Evolutionary conservation across 2,888 invertebrate genomes (phyloP).

Genomic region (Eulithis prunata): DNA sequence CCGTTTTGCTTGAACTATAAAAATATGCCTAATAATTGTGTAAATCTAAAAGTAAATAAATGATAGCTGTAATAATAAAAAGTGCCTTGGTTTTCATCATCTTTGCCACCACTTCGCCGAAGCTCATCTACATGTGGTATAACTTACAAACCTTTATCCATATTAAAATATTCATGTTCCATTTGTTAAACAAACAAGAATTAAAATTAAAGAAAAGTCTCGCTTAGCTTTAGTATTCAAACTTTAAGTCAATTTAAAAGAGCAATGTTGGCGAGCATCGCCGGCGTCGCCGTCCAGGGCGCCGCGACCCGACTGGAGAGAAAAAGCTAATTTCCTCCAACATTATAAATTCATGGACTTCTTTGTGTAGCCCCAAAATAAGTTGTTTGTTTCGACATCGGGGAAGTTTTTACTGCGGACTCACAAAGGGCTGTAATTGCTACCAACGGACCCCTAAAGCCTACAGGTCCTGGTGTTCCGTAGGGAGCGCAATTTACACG

Average conservation of each 20-base stretch:
- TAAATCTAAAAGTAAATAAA: too few relatives aligned
- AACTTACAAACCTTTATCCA: too few relatives aligned
- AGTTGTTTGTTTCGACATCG: slow-evolving; percentile 74
- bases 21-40: too few relatives aligned
- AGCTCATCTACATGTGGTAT: too few relatives aligned
- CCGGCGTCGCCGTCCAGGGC: slow-evolving; percentile 7
- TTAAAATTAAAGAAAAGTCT: slow-evolving; percentile 11
- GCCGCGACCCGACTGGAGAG: slow-evolving; percentile 48
- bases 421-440: slow-evolving; percentile 64
- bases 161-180: too few relatives aligned
- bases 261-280: slow-evolving; percentile 12
- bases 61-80: too few relatives aligned
- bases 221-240: slow-evolving; percentile 11
- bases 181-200: background rate
- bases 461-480: slow-evolving; percentile 42
- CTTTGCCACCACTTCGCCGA: too few relatives aligned
- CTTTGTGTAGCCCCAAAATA: slow-evolving; percentile 73
- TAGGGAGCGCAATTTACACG: slow-evolving; percentile 16
- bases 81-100: too few relatives aligned
- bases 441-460: slow-evolving; percentile 46
- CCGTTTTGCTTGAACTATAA: too few relatives aligned
- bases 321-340: slow-evolving; percentile 76
- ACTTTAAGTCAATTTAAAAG: slow-evolving; percentile 32
- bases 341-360: slow-evolving; percentile 80
- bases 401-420: slow-evolving; percentile 53